Evolutionary conservation across 2,113 vertebrate genomes (phyloP).

Genomic region (Etheostoma spectabile): DNA sequence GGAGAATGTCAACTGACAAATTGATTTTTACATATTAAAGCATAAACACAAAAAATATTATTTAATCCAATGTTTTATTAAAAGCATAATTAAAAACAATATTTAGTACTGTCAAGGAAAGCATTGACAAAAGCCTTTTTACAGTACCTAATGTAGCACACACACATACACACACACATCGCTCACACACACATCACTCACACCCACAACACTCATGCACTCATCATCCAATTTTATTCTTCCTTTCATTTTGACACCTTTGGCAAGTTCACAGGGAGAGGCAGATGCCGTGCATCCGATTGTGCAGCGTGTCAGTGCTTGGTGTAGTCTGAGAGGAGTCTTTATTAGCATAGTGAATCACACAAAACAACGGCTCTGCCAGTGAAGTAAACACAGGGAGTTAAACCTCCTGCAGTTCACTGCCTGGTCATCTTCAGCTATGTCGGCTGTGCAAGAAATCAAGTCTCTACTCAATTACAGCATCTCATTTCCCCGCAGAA

Average conservation of each 20-base stretch:
- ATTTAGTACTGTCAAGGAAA: constrained; percentile 24
- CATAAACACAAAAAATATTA: neutral
- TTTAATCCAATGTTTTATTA: constrained; percentile 18
- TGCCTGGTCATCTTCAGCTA: constrained; percentile 75
- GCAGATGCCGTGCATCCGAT: constrained; percentile 20
- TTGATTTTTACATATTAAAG: neutral
- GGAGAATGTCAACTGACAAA: constrained; percentile 8
- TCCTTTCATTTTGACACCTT: constrained; percentile 57
- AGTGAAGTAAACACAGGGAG: constrained; percentile 76
- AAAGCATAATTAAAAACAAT: constrained; percentile 22
- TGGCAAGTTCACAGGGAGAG: constrained; percentile 52
- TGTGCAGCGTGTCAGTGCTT: constrained; percentile 56
- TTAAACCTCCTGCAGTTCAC: constrained; percentile 80
- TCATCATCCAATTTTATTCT: constrained; percentile 35
- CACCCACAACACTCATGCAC: neutral
- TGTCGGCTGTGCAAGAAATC: constrained; percentile 74
- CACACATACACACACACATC: neutral
- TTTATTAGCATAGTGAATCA: constrained; percentile 81
- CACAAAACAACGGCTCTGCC: constrained; percentile 77
- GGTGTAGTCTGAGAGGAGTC: constrained; percentile 68
- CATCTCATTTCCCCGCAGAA: constrained; percentile 69
- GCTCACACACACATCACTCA: constrained; percentile 2
- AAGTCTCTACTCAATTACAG: constrained; percentile 70
- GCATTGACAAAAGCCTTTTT: constrained; percentile 3
- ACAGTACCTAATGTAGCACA: constrained; percentile 4